Evolutionary conservation across 2,113 vertebrate species (phyloP).

Genomic region (Sebastes schlegelii): DNA sequence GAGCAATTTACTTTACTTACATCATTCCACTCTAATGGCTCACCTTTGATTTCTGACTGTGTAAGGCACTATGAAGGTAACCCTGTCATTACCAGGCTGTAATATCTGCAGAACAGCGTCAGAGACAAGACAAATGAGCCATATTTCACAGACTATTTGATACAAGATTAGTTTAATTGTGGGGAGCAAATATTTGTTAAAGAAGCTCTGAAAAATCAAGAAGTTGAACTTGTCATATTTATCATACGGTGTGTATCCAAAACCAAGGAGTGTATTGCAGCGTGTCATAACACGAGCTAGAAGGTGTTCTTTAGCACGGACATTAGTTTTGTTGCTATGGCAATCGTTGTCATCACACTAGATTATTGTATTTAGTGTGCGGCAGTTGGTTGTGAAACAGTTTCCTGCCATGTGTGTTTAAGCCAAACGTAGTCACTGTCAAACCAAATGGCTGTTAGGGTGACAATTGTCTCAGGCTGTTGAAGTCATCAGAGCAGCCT

Average conservation of each 20-base stretch:
- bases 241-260: neutral
- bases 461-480: slow-evolving; percentile 13
- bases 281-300: neutral
- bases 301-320: neutral
- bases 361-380: neutral
- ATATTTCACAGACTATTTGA: neutral
- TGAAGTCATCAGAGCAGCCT: slow-evolving; percentile 47
- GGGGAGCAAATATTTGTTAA: slow-evolving; percentile 38
- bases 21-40: slow-evolving; percentile 19
- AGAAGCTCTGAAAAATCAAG: neutral
- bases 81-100: slow-evolving; percentile 40
- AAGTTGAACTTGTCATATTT: neutral
- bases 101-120: slow-evolving; percentile 10
- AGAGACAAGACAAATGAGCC: slow-evolving; percentile 21
- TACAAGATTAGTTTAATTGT: slow-evolving; percentile 16
- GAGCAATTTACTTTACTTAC: slow-evolving; percentile 7
- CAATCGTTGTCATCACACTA: neutral
- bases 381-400: slow-evolving; percentile 11
- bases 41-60: slow-evolving; percentile 30
- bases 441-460: slow-evolving; percentile 21
- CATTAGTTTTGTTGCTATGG: slow-evolving; percentile 27
- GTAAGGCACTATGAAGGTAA: slow-evolving; percentile 40
- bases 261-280: neutral
- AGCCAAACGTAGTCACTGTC: slow-evolving; percentile 16
- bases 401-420: slow-evolving; percentile 15